Evolutionary conservation across 2,113 vertebrate species (phyloP).

Genomic region (Tupaia tana): DNA sequence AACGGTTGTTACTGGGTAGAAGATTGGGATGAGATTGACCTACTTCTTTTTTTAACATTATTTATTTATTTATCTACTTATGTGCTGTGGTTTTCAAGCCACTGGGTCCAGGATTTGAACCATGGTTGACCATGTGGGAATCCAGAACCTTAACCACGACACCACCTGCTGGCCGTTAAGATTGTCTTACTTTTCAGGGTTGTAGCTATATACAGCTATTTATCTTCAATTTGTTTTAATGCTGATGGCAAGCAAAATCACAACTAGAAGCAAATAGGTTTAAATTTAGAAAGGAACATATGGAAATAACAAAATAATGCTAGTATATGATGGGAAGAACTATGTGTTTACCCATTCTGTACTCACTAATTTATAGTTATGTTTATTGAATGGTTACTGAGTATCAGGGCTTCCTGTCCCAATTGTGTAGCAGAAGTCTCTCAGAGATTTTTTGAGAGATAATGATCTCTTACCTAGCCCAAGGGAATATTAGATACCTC

Average conservation of each 20-base stretch:
- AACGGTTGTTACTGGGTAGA: neutral
- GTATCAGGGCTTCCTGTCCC: neutral
- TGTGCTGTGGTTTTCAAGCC: too few species aligned
- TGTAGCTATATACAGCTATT: neutral
- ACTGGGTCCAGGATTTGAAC: too few species aligned
- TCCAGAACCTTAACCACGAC: too few species aligned
- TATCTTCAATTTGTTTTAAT: neutral
- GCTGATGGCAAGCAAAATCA: neutral
- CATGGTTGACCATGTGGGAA: too few species aligned
- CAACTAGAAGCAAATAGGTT: neutral
- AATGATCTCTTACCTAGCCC: neutral
- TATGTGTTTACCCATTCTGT: neutral
- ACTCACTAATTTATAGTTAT: neutral
- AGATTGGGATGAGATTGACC: neutral
- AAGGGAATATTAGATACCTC: neutral
- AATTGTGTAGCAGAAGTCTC: neutral
- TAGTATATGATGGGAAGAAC: neutral
- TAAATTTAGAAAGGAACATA: neutral
- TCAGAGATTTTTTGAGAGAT: neutral
- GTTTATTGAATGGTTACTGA: neutral
- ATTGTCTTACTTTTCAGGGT: neutral
- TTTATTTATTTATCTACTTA: too few species aligned
- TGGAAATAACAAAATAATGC: neutral
- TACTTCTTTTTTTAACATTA: too few species aligned
- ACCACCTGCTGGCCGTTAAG: too few species aligned